These are phyloP conservation scores for Aplochiton taeniatus DNA, from an alignment of 2,797 vertebrate genomes.

Conservation along the genomic window DNA sequence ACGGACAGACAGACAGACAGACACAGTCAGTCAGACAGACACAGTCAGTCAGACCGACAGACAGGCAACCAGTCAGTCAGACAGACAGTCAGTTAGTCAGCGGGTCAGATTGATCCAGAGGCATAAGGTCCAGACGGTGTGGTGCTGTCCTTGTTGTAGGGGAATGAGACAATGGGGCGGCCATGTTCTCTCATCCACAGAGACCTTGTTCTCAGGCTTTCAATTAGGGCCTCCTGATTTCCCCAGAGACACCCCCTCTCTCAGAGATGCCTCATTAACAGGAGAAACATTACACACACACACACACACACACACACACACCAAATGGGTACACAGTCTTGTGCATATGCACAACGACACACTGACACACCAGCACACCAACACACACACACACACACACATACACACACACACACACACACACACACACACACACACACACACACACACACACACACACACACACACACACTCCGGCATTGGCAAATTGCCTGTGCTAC, in stretches of 20 bases:
- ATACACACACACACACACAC: not conserved
- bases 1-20: not conserved
- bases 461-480: constrained; percentile 16
- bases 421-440: not conserved
- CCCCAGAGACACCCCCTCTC: constrained; percentile 54
- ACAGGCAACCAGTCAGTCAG: constrained; percentile 24
- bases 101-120: constrained; percentile 44
- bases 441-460: constrained; percentile 14
- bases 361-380: not conserved
- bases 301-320: not conserved
- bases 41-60: constrained; percentile 7
- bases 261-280: constrained; percentile 72
- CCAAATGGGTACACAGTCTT: no score
- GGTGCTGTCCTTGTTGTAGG: constrained; percentile 46
- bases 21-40: constrained; percentile 4
- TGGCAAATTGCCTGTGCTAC: constrained; percentile 53
- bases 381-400: constrained; percentile 6
- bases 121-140: constrained; percentile 46
- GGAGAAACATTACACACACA: constrained; percentile 40
- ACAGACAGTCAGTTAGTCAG: constrained; percentile 17
- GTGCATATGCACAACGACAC: no score
- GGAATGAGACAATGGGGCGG: constrained; percentile 56
- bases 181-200: constrained; percentile 70
- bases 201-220: constrained; percentile 71
- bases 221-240: constrained; percentile 78